Percentiles rank a stretch among this genome's conserved stretches.
phyloP scores from a whole-genome alignment of 2,113 vertebrate genomes.

The Cyphomyrus plagiostoma region DNA sequence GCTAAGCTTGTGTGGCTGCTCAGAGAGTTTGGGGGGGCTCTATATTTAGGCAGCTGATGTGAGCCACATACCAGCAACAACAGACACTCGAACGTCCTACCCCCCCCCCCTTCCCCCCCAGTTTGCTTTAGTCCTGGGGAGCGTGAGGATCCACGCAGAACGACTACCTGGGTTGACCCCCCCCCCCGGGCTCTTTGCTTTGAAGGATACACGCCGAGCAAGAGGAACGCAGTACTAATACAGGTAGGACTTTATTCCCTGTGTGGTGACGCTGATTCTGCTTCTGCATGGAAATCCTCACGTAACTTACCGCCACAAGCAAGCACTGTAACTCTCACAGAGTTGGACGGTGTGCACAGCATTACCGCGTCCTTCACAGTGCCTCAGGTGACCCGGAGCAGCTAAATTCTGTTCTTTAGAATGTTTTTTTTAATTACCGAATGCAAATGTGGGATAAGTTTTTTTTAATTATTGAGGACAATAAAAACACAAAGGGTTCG shows the following conservation, averaged over 20 bases:
- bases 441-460: background rate
- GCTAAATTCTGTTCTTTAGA: background rate
- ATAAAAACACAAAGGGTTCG: background rate
- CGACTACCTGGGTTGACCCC: constrained; percentile 57
- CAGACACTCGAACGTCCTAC: constrained; percentile 60
- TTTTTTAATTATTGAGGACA: background rate
- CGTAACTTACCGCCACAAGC: background rate
- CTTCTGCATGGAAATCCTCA: constrained; percentile 2
- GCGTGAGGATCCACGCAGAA: constrained; percentile 79
- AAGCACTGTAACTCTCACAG: background rate
- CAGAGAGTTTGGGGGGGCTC: constrained; percentile 65
- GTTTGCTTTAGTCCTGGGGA: constrained; percentile 73
- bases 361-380: background rate
- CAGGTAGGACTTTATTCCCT: constrained; percentile 45
- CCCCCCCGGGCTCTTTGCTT: constrained; percentile 53
- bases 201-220: constrained; percentile 49
- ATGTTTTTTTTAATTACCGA: background rate
- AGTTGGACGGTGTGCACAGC: background rate
- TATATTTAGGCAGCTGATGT: constrained; percentile 98
- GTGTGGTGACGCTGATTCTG: background rate
- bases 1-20: constrained; percentile 51
- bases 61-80: constrained; percentile 86
- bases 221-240: constrained; percentile 32
- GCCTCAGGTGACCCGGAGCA: background rate
- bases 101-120: constrained; percentile 38